These are phyloP conservation scores for Gallinago paraguaiae DNA, from an alignment of 2,113 vertebrate species.

Conservation along the genomic window DNA sequence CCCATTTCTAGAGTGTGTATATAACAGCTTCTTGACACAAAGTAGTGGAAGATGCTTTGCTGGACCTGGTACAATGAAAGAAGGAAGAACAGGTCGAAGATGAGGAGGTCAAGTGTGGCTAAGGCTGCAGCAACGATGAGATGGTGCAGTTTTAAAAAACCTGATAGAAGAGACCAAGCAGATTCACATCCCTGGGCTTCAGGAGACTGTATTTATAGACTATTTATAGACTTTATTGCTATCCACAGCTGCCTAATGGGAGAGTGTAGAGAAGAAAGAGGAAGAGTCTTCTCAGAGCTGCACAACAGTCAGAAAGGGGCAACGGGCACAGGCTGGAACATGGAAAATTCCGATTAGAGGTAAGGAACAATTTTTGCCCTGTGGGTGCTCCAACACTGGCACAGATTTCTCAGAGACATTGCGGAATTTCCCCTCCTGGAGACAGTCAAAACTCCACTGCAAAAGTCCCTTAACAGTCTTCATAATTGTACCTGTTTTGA, in stretches of 20 bases:
- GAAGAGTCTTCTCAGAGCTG: background rate
- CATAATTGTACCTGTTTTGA: background rate
- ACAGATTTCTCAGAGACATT: background rate
- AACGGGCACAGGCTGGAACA: background rate
- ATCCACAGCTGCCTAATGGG: background rate
- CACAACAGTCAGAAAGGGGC: background rate
- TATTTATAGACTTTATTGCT: background rate
- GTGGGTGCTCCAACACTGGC: background rate
- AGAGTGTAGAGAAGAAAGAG: background rate
- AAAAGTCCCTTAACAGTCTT: background rate
- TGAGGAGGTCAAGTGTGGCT: background rate
- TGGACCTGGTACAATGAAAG: background rate
- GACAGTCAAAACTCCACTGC: background rate
- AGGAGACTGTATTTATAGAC: background rate
- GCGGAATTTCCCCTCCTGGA: background rate
- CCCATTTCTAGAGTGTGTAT: background rate
- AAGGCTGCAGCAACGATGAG: background rate
- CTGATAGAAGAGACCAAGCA: background rate
- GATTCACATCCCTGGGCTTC: background rate
- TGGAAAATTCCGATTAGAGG: background rate
- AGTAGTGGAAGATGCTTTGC: background rate
- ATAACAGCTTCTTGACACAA: background rate
- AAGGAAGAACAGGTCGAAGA: background rate
- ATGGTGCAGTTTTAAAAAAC: background rate
- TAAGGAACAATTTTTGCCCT: background rate